Conservation (phyloP, 2,888 invertebrate genomes). For the Lasioglossum zephyrum region DNA sequence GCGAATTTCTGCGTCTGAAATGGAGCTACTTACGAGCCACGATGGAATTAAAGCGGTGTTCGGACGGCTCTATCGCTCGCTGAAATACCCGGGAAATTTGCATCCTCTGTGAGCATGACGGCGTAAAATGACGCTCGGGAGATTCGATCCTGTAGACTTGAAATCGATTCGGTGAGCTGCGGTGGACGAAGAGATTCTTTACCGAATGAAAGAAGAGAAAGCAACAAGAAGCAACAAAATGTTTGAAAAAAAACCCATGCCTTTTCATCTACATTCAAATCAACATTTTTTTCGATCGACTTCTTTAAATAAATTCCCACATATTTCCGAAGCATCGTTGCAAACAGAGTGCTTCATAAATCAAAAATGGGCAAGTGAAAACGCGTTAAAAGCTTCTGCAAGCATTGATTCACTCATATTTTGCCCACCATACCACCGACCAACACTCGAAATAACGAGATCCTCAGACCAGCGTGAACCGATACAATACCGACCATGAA, state of each 20-base stretch:
- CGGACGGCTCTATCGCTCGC: background rate
- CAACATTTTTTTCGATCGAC: background rate
- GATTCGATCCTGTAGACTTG: background rate
- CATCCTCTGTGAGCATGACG: background rate
- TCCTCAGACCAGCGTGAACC: background rate
- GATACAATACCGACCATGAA: constrained; percentile 20
- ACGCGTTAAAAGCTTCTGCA: background rate
- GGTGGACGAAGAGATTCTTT: background rate
- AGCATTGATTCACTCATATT: too few relatives aligned
- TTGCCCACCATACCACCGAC: background rate
- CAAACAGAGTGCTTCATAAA: background rate
- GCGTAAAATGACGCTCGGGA: background rate
- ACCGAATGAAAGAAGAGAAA: background rate
- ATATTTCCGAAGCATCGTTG: background rate
- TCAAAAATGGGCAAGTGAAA: background rate
- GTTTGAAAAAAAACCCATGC: too few relatives aligned
- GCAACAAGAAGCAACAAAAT: background rate
- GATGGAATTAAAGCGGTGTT: background rate
- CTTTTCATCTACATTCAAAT: background rate
- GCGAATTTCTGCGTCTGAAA: background rate
- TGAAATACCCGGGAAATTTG: background rate
- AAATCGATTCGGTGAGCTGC: background rate
- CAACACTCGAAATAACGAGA: constrained; percentile 31
- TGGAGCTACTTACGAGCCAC: background rate
- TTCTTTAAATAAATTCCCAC: background rate